A percentile compares a stretch with the other conserved stretches of the same genome.
Conservation (phyloP, 2,113 vertebrate genomes). For the Cinclus cinclus region DNA sequence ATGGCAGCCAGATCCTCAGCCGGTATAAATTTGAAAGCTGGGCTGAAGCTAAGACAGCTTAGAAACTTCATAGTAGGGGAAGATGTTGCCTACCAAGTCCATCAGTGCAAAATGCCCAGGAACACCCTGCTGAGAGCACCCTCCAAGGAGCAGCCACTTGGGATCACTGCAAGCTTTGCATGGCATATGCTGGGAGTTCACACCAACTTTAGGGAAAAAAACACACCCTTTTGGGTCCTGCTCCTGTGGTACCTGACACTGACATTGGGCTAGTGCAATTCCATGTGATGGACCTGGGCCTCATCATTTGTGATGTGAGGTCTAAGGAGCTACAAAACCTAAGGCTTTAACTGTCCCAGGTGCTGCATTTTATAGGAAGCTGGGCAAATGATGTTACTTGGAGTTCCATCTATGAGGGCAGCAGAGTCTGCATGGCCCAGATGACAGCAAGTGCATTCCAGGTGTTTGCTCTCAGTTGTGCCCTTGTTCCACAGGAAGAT, state of each 20-base stretch:
- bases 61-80: background rate
- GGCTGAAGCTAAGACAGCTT: background rate
- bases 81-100: background rate
- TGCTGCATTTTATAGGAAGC: background rate
- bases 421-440: background rate
- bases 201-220: background rate
- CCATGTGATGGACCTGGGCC: background rate
- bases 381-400: background rate
- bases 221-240: background rate
- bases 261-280: background rate
- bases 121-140: accelerated
- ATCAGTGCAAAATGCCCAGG: background rate
- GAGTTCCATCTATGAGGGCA: background rate
- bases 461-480: background rate
- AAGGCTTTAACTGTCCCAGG: background rate
- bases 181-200: accelerated
- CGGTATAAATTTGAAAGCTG: background rate
- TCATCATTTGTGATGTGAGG: background rate
- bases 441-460: background rate
- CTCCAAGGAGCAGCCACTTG: background rate
- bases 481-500: background rate
- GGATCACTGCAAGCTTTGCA: background rate
- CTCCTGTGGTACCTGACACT: background rate
- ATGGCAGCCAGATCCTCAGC: background rate
- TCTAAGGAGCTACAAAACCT: background rate